A percentile compares a stretch with the other conserved stretches of the same genome.
phyloP scores from a whole-genome alignment of 2,113 vertebrate species.

The human (Homo sapiens) region DNA sequence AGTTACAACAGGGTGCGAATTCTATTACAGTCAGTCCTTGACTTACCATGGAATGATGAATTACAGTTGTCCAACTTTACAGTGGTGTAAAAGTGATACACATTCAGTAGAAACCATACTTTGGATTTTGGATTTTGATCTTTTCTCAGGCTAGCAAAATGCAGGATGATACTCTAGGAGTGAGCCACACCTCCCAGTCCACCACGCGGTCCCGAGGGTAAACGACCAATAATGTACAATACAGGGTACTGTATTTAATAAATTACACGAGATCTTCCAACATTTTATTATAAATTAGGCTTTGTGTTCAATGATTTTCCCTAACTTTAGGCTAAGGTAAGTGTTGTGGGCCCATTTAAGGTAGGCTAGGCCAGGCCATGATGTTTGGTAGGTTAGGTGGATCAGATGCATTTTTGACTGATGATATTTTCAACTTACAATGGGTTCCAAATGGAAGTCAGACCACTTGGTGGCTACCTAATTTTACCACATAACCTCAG shows the following conservation, averaged over 20 bases:
- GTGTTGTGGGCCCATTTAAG: background rate
- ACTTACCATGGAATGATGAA: background rate
- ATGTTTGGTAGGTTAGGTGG: background rate
- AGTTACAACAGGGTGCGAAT: background rate
- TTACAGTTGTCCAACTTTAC: background rate
- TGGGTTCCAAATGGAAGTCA: background rate
- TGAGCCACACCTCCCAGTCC: background rate
- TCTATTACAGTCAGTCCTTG: background rate
- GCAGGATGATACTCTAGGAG: background rate
- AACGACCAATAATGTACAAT: background rate
- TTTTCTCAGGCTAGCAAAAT: background rate
- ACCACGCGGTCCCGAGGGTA: background rate
- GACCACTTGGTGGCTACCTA: background rate
- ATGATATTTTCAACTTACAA: background rate
- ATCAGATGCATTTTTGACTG: background rate
- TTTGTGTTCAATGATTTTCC: background rate
- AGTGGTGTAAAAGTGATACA: background rate
- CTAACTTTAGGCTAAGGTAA: background rate
- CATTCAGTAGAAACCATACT: background rate
- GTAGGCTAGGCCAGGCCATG: background rate
- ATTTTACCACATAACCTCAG: background rate
- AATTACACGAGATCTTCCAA: background rate
- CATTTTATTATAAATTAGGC: background rate
- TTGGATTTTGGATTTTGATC: background rate
- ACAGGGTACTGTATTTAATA: background rate